Evolutionary conservation across 2,113 vertebrate species (phyloP), one percentile per base, ranked within the genome.

Genomic region (Romanogobio albipinnatus): DNA sequence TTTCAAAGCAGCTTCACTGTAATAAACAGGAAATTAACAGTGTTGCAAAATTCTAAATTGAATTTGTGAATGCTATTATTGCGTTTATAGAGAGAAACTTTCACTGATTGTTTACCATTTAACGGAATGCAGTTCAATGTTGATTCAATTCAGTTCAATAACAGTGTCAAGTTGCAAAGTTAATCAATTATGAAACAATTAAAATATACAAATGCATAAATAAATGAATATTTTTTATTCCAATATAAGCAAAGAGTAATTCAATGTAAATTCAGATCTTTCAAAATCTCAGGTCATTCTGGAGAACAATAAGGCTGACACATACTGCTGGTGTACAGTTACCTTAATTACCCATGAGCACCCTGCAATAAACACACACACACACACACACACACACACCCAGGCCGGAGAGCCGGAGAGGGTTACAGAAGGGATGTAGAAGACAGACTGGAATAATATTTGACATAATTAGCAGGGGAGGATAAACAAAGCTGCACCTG

Each of bases 381-480:
- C 73, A 26, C 43, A 71, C 47, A 43, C 36, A 19, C 14, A 66
- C 36, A 51, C 59, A 53, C 59, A 19, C 73, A 26, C 43, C 43
- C 45, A 39, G n/a, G 7, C 13, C 4, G 3, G 29, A 33, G 29
- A 33, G 29, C 29, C 9, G 51, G 53, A 61, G 19, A 45, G 8
- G 58, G 43, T 15, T 79, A 17, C 74, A 76, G 43, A 56, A 78
- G 70, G 33, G 74, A 86, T 80, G 45, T 68, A 53, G 84, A 58
- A 79, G 85, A 82, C 85, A 81, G 88, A 85, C 91, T 92, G 85
- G 49, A 92, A 93, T 92, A 93, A 94, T 92, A 94, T 93, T 93
- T 92, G 86, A 84, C 87, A 89, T 88, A 87, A 92, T 93, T 90
- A 89, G 75, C 49, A 75, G 88, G 89, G 86, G 84, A 91, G 91